A percentile compares a stretch with the other conserved stretches of the same genome.
phyloP scores from a whole-genome alignment of 1,140 invertebrate species.

The Mercenaria mercenaria region DNA sequence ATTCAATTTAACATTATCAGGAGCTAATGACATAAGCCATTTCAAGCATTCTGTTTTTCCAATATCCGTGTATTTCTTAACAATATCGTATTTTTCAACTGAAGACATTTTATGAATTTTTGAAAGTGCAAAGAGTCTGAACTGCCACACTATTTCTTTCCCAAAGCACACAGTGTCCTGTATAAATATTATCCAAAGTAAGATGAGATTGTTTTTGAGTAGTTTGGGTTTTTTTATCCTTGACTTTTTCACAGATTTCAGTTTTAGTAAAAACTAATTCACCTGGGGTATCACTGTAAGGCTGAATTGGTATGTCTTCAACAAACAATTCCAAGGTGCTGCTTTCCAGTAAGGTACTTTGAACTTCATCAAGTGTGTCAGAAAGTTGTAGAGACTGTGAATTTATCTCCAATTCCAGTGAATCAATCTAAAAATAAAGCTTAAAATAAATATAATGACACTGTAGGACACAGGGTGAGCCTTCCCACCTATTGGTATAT shows the following conservation, averaged over 20 bases:
- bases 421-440: too few species aligned
- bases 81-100: background rate
- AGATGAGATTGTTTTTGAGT: background rate
- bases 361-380: background rate
- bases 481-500: too few species aligned
- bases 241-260: background rate
- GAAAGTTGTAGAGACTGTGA: background rate
- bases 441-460: too few species aligned
- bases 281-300: background rate
- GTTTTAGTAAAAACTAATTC: background rate
- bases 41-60: background rate
- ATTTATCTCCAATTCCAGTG: too few species aligned
- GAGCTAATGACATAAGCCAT: background rate
- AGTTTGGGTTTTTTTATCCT: background rate
- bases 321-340: too few species aligned
- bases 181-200: background rate
- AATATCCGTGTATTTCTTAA: background rate
- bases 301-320: too few species aligned
- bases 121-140: background rate
- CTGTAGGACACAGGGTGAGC: too few species aligned
- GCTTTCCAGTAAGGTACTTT: background rate
- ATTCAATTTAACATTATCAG: background rate
- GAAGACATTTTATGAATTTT: background rate
- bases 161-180: background rate
- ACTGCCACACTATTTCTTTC: background rate